Evolutionary conservation across 2,797 vertebrate genomes (phyloP), one percentile per base, ranked within the genome.

Genomic region (Poeciliopsis paucimaculata): DNA sequence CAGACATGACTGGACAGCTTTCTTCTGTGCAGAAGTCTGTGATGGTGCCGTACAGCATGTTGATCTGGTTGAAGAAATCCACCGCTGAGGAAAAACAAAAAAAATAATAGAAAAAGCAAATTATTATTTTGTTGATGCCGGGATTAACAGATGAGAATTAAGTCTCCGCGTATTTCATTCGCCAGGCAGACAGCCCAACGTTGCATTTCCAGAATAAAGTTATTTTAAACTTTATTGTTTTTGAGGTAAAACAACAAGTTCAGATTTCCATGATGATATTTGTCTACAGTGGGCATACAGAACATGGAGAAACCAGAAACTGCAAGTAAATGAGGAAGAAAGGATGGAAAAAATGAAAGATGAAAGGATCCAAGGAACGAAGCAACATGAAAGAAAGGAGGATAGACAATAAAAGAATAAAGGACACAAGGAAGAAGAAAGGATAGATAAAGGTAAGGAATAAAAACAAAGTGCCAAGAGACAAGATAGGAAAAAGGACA

Each of bases 41-140:
- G 85, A 99, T 97, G 86, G 98, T 99, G 78, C 98, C 98, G 3
- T 99, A 99, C 49, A 99, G 96, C 98, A 99, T 99, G 84, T 99
- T 99, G 95, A 99, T 99, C 96, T 99, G 98, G 95, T 99, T 99
- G 96, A 99, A 99, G 96, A 99, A 99, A 94, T 99, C 98, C 39
- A 99, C 98, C 85, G 98, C 98, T 99, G 90, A 12, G 91, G 72
- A 41, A 41, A 23, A 41, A 53, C 10, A 15, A 49, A 15, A 39
- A 80, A 13, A 51, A 1, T 34, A 7, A 51, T 9, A 1, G 0
- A 43, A 46, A 64, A 26, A 46, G 8, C n/a, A 47, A 46, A 31
- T 31, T 26, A 53, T 26, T 26, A 26, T 26, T 20, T 45, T 1
- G 15, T 34, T 18, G 28, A 46, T 47, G 71, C 5, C 5, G 2